Conservation (phyloP, 2,113 vertebrate genomes). For the Rhagologus leucostigma region DNA sequence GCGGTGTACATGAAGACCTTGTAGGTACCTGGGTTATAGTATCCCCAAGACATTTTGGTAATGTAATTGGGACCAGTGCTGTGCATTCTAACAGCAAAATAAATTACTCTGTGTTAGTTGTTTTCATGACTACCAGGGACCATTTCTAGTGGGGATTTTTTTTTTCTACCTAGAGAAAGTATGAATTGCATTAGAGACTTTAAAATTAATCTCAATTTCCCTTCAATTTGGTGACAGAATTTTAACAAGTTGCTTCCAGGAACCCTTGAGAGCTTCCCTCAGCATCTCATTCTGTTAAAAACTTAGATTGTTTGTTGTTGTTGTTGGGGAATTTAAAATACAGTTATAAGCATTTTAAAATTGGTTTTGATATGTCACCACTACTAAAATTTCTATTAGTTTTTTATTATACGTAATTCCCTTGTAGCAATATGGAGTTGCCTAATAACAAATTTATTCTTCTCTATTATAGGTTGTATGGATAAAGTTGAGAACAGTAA, state of each 20-base stretch:
- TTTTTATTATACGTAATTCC: slow-evolving; percentile 32
- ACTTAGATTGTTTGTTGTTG: too few species aligned
- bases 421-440: background rate
- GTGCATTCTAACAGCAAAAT: slow-evolving; percentile 2
- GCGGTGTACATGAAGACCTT: background rate
- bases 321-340: slow-evolving; percentile 53
- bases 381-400: slow-evolving; percentile 36
- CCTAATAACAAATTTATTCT: slow-evolving; percentile 10
- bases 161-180: background rate
- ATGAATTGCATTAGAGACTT: slow-evolving; percentile 5
- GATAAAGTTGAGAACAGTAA: background rate
- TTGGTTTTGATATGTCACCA: background rate
- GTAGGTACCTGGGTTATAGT: background rate
- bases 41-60: background rate
- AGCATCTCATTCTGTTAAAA: slow-evolving; percentile 4
- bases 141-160: background rate
- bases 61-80: background rate
- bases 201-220: slow-evolving; percentile 38
- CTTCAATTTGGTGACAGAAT: slow-evolving; percentile 41
- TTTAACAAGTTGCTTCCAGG: slow-evolving; percentile 49
- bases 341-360: slow-evolving; percentile 19
- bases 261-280: background rate
- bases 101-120: slow-evolving; percentile 1
- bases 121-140: background rate
- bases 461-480: background rate